These are phyloP conservation scores for Pseudomyrmex pallidus DNA, from an alignment of 1,140 invertebrate species.

Conservation along the genomic window DNA sequence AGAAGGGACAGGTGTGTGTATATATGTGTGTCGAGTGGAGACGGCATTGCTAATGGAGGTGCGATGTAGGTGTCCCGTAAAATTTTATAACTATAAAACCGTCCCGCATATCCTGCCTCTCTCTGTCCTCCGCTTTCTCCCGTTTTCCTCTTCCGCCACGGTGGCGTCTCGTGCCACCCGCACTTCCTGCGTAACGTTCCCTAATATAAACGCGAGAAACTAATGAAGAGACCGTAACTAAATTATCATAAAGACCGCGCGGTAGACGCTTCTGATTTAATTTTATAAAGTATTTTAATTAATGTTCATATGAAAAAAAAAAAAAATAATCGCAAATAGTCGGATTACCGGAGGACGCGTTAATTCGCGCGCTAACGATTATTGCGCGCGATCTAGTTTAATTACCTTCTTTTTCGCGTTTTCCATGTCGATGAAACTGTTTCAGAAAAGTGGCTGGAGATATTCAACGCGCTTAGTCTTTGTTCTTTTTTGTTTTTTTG, in stretches of 20 bases:
- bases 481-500: no score
- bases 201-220: slow-evolving; percentile 29
- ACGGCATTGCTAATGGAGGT: slow-evolving; percentile 79
- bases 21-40: slow-evolving; percentile 65
- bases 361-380: background rate
- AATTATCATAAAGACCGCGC: background rate
- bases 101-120: slow-evolving; percentile 5
- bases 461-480: background rate
- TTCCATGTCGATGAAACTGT: background rate
- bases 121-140: slow-evolving; percentile 17
- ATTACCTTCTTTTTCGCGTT: background rate
- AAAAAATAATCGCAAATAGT: background rate
- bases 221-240: background rate
- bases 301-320: slow-evolving; percentile 5
- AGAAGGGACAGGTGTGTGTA: slow-evolving; percentile 46
- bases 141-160: slow-evolving; percentile 1
- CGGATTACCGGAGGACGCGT: background rate
- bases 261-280: slow-evolving; percentile 10
- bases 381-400: slow-evolving; percentile 7
- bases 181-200: background rate
- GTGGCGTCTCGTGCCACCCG: background rate
- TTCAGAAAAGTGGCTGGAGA: background rate
- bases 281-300: slow-evolving; percentile 32
- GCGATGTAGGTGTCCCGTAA: slow-evolving; percentile 77
- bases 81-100: slow-evolving; percentile 76